Percentiles rank a stretch among this genome's conserved stretches.
phyloP scores from a whole-genome alignment of 1,140 invertebrate species.

The Pentalonia nigronervosa region DNA sequence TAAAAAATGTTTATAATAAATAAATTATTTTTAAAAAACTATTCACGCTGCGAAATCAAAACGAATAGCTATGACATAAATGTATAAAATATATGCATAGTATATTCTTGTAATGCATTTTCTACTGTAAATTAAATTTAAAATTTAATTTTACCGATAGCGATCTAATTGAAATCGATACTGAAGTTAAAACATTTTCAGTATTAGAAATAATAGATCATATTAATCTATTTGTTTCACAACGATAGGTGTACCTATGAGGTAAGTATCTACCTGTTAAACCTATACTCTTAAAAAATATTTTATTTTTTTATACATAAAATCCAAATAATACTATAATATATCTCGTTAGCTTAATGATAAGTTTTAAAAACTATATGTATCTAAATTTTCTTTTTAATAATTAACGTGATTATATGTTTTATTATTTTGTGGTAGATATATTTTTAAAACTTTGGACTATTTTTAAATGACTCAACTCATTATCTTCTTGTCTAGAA shows the following conservation, averaged over 20 bases:
- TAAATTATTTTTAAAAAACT: too few relatives aligned
- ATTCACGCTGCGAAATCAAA: too few relatives aligned
- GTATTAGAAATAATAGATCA: neutral
- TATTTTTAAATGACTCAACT: too few relatives aligned
- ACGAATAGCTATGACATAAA: too few relatives aligned
- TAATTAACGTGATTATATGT: neutral
- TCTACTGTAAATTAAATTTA: neutral
- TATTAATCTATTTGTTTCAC: neutral
- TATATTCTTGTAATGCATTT: neutral
- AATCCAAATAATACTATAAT: too few relatives aligned
- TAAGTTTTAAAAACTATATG: neutral
- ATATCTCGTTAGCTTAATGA: neutral
- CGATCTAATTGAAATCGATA: neutral
- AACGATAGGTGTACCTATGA: too few relatives aligned
- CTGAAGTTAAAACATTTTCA: neutral
- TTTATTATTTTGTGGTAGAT: neutral
- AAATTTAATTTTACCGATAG: neutral
- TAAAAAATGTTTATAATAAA: too few relatives aligned
- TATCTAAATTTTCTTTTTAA: neutral
- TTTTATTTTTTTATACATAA: too few relatives aligned
- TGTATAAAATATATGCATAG: neutral
- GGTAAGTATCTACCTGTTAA: too few relatives aligned
- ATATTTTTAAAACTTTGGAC: neutral
- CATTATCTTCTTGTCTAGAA: too few relatives aligned
- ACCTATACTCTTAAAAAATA: too few relatives aligned